These are phyloP conservation scores for Microctenopoma steveboyesi DNA, from an alignment of 2,797 vertebrate species.

Conservation along the genomic window DNA sequence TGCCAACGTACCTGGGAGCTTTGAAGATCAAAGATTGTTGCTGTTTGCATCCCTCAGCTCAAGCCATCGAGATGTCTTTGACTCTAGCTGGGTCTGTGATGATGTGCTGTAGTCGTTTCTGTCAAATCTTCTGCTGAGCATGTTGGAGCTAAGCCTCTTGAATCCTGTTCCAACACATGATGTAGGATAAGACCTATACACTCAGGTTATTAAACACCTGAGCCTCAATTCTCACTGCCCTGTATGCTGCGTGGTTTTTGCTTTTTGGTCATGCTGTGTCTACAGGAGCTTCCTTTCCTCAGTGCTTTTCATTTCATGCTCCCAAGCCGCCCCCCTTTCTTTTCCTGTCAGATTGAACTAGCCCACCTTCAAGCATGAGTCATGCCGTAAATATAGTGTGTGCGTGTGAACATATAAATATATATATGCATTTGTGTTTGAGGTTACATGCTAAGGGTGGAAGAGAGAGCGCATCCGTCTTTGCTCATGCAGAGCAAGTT, in stretches of 20 bases:
- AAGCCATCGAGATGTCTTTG: constrained; percentile 37
- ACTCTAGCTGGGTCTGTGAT: constrained; percentile 39
- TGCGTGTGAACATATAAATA: constrained; percentile 15
- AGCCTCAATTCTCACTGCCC: constrained; percentile 17
- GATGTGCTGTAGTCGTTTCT: constrained; percentile 37
- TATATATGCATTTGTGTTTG: not conserved
- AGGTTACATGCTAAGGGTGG: not conserved
- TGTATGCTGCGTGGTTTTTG: constrained; percentile 18
- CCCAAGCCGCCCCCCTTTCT: constrained; percentile 30
- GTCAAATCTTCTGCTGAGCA: constrained; percentile 49
- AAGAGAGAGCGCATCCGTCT: not conserved
- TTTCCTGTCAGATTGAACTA: constrained; percentile 45
- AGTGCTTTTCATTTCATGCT: constrained; percentile 53
- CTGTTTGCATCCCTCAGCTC: constrained; percentile 61
- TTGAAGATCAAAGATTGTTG: constrained; percentile 48
- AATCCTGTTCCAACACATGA: constrained; percentile 8
- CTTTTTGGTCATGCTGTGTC: constrained; percentile 24
- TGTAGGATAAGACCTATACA: constrained; percentile 11
- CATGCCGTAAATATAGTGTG: constrained; percentile 43
- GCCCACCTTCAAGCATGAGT: constrained; percentile 59
- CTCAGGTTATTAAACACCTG: constrained; percentile 41
- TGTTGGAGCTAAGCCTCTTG: constrained; percentile 35
- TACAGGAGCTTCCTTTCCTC: constrained; percentile 32
- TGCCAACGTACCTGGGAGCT: constrained; percentile 54
- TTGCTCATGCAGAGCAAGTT: not conserved